Evolutionary conservation across 1,140 invertebrate genomes (phyloP).

Genomic region (Drosophila pallidifrons): DNA sequence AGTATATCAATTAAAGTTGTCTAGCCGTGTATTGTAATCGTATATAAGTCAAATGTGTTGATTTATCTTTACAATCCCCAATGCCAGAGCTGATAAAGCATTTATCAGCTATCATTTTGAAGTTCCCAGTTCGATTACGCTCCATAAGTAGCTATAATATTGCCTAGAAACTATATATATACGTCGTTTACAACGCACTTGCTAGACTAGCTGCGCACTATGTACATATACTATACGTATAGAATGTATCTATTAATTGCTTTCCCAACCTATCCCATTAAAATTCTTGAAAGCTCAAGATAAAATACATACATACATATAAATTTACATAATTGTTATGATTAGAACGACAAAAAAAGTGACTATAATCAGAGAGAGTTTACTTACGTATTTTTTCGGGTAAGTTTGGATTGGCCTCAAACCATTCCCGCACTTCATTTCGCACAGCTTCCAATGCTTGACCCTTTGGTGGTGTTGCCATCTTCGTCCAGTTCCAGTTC

Average conservation of each 20-base stretch:
- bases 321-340: background rate
- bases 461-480: background rate
- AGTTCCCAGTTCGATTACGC: background rate
- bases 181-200: background rate
- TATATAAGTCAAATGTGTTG: slow-evolving; percentile 1
- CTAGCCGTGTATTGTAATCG: background rate
- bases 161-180: slow-evolving; percentile 5
- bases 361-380: background rate
- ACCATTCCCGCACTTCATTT: slow-evolving; percentile 63
- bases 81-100: slow-evolving; percentile 27
- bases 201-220: slow-evolving; percentile 1
- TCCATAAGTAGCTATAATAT: background rate
- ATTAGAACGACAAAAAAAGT: background rate
- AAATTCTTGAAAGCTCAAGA: background rate
- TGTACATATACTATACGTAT: background rate
- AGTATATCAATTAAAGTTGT: background rate
- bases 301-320: background rate
- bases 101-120: slow-evolving; percentile 16
- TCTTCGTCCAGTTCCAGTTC: background rate
- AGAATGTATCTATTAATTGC: background rate
- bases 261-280: slow-evolving; percentile 5
- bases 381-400: slow-evolving; percentile 76
- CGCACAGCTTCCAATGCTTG: slow-evolving; percentile 48
- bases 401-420: slow-evolving; percentile 67
- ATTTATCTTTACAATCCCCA: slow-evolving; percentile 41